phyloP scores from a whole-genome alignment of 2,888 invertebrate species.

The Lycophotia porphyrea region DNA sequence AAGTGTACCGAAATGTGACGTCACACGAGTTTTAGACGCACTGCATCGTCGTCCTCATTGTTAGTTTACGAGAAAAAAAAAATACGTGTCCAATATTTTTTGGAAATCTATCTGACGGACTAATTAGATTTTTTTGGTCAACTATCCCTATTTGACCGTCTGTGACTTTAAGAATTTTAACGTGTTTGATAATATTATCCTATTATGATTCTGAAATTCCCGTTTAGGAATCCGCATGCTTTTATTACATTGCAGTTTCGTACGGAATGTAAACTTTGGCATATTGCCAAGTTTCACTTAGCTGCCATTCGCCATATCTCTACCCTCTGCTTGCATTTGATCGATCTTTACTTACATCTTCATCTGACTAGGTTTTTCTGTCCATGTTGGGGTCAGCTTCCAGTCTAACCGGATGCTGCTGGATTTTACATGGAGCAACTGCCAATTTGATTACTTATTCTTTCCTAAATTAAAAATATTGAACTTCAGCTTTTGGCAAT shows the following conservation, averaged over 20 bases:
- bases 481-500: background rate
- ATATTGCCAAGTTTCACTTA: constrained; percentile 6
- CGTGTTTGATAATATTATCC: background rate
- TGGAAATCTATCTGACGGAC: no score
- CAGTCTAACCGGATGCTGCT: background rate
- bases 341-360: background rate
- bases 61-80: no score
- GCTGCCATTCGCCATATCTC: constrained; percentile 7
- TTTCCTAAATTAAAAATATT: background rate
- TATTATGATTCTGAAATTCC: constrained; percentile 1
- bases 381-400: background rate
- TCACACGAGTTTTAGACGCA: no score
- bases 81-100: no score
- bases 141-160: no score
- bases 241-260: background rate
- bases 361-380: background rate
- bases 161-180: background rate
- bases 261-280: constrained; percentile 41
- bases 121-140: no score
- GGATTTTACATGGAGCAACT: background rate
- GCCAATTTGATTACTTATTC: background rate
- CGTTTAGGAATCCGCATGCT: constrained; percentile 1
- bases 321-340: constrained; percentile 2
- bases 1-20: no score
- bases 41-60: no score